phyloP scores from a whole-genome alignment of 2,113 vertebrate species.

The Lamprotornis superbus region DNA sequence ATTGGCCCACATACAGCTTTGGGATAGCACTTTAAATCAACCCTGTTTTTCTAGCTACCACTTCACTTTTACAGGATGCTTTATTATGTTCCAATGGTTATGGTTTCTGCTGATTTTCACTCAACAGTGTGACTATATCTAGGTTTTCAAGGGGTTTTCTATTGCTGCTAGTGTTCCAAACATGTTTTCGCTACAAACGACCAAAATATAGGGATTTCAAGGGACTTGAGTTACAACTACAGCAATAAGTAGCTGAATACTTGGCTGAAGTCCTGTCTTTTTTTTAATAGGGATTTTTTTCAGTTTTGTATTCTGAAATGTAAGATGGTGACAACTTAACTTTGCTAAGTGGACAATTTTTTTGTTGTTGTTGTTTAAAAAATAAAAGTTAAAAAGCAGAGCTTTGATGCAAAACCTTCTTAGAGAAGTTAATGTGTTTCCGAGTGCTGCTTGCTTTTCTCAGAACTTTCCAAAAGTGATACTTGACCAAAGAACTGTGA shows the following conservation, averaged over 20 bases:
- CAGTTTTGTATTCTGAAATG: constrained; percentile 67
- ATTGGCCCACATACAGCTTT: constrained; percentile 8
- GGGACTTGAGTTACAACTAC: constrained; percentile 55
- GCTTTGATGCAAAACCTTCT: constrained; percentile 38
- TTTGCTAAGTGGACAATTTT: constrained; percentile 50
- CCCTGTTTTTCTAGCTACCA: constrained; percentile 38
- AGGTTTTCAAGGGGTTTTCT: constrained; percentile 59
- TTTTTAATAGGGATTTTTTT: constrained; percentile 56
- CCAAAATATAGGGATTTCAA: constrained; percentile 39
- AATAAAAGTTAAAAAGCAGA: constrained; percentile 65
- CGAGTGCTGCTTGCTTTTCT: not conserved
- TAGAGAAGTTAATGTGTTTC: not conserved
- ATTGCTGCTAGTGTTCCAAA: constrained; percentile 65
- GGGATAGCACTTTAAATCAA: constrained; percentile 50
- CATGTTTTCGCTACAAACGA: not conserved
- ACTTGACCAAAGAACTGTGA: not conserved
- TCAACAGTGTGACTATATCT: constrained; percentile 19
- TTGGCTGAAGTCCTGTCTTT: constrained; percentile 60
- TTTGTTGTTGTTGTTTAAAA: constrained; percentile 26
- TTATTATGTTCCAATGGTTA: constrained; percentile 18
- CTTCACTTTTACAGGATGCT: constrained; percentile 49
- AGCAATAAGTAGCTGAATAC: constrained; percentile 63
- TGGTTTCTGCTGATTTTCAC: constrained; percentile 38
- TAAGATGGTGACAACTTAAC: constrained; percentile 42
- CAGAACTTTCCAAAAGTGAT: not conserved